Evolutionary conservation across 2,888 invertebrate species (phyloP), one percentile per base, ranked within the genome.

Genomic region (Rotaria socialis): DNA sequence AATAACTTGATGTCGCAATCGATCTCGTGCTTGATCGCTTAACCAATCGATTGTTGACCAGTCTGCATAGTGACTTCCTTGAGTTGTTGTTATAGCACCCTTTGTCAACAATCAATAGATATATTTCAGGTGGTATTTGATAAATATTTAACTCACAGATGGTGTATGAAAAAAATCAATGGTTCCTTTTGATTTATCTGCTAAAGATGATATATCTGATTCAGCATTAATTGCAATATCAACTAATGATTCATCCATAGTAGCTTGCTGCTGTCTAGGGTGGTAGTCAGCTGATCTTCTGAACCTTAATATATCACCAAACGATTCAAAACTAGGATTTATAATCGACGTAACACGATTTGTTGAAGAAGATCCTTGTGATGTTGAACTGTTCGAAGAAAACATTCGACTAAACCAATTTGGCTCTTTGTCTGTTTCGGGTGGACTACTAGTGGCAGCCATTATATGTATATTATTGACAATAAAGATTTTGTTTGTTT

Each of bases 1-100:
- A 90, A 96, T 95, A 50, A 96, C 94, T 89, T 97, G 93, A 92
- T 98, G 97, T 87, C 97, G 93, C 95, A 96, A 95, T n/a, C 98
- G 95, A 92, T 99, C 98, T 85, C 97, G 93, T 3, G 98, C 96
- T 89, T 99, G 96, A 91, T 99, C 98, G 80, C 97, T 93, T 91
- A 97, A 96, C 99, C 99, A 99, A 91, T 99, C 99, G 90, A 99
- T 99, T 22, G 99, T 99, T 92, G 99, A 98, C 91, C 99, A 99
- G 92, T 99, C 98, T 90, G 97, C 98, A 92, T 99, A 99, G 80
- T 85, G 86, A 43, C 50, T 84, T 19, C 86, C 24, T 5, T 10
- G 43, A 4, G n/a, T 19, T 47, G 43, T 19, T 4, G 80, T 24
- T 1, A 80, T 22, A 14, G 43, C n/a, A 47, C 10, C n/a, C 80